Evolutionary conservation across 2,888 invertebrate genomes (phyloP), one percentile per base, ranked within the genome.

Genomic region (Scrobipalpa atriplicella): DNA sequence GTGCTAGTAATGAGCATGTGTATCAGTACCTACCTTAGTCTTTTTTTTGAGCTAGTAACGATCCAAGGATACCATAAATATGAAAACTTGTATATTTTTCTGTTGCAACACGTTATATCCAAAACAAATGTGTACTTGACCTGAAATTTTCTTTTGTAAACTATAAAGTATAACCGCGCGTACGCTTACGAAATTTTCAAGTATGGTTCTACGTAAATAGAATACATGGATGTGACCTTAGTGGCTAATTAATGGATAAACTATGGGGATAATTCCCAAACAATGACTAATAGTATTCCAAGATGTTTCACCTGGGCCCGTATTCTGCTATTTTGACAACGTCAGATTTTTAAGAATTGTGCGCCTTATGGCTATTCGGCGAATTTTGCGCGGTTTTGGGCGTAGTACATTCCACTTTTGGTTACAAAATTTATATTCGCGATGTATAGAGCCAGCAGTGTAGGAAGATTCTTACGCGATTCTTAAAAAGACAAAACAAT

Each of bases 41-140:
- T 5, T 29, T 29, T 29, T 29, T 29, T 5, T 29, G 29, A 29
- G 29, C 5, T 29, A 5, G 29, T 29, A 29, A 29, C 29, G 29
- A 29, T 3, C 29, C 5, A 29, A 29, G 9, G 56, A 0, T 11
- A 16, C 18, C n/a, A 29, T 38, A 13, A 16, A 38, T 36, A 7
- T 16, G 36, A 13, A n/a, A 9, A 58, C 7, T 16, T 1, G 21
- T 56, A 19, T 36, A 16, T 38, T 9, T 36, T 18, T 16, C 56
- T 29, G 19, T 66, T 56, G 58, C 63, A 62, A 63, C 66, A 63
- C 47, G 41, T 41, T 36, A 43, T 21, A 10, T 63, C 68, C 72
- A 70, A 71, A 71, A 66, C 69, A 66, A 62, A 65, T 65, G 62
- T 71, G 75, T 73, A 71, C 77, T 77, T 76, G 78, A 77, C 78